Base-by-base conservation (phyloP, 2,113 vertebrate genomes). In the Istiophorus platypterus region DNA sequence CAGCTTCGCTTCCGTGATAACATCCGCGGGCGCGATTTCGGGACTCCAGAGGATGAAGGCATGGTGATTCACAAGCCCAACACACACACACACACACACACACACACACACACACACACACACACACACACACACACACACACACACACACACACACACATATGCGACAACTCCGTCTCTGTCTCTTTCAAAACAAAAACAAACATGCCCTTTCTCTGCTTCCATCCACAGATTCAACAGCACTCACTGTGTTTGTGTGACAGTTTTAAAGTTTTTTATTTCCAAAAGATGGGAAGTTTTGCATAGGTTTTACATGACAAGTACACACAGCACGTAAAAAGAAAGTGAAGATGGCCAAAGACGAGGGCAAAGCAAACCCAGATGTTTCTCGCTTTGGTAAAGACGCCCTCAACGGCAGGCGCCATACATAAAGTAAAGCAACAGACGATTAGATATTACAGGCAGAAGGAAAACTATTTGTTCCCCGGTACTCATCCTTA, bases 201-300 rank as follows among this genome's bases (percentile, higher is more conserved):
- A 47, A 26, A 39, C 37, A 41, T 24, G 49, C n/a, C 37, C 17
- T 22, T 14, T 57, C 37, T 4, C 45, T 78, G 41, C 11, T 49
- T 73, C 41, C 39, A 54, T 39, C 52, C 5, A 12, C 47, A 73
- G 42, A 73, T 45, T 34, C 56, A 86, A 63, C 3, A 22, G 31
- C 12, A 1, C 22, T 4, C 7, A 39, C 37, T 10, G 2, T 17
- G 26, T 42, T 62, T 42, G 4, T 69, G 37, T 62, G 67, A 71
- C 49, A 82, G 22, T 62, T 85, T 69, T 0, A 34, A 62, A 0
- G 7, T 73, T 92, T 73, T 92, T 91, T 93, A 92, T 91, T 92
- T 90, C 22, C 37, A 87, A 87, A 91, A 88, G 69, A 83, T 65
- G n/a, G 51, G 39, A 31, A 0, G 52, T 39, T 62, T 62, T 72